These are phyloP conservation scores for Lycophotia porphyrea DNA, from an alignment of 2,888 invertebrate species.

Conservation along the genomic window DNA sequence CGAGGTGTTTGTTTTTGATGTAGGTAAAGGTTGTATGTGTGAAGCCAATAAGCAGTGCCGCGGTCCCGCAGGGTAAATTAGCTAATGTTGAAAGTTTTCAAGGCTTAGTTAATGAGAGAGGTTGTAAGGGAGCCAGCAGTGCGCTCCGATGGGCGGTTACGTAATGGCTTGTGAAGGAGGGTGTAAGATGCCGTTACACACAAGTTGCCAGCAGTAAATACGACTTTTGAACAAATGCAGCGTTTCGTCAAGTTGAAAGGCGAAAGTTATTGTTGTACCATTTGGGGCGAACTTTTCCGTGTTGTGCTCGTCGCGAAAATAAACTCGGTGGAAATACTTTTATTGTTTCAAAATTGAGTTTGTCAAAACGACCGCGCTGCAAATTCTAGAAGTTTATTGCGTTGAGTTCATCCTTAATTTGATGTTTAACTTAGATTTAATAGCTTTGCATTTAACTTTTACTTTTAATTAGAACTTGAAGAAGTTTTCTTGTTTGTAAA, in stretches of 20 bases:
- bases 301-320: slow-evolving; percentile 66
- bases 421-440: slow-evolving; percentile 38
- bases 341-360: slow-evolving; percentile 74
- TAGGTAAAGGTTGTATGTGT: slow-evolving; percentile 36
- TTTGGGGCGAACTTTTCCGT: slow-evolving; percentile 65
- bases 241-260: slow-evolving; percentile 69
- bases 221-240: slow-evolving; percentile 72
- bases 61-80: slow-evolving; percentile 75
- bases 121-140: slow-evolving; percentile 73
- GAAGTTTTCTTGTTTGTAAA: background rate
- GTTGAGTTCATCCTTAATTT: slow-evolving; percentile 43
- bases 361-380: slow-evolving; percentile 66
- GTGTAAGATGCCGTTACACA: slow-evolving; percentile 67
- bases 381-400: slow-evolving; percentile 50
- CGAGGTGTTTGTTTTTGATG: slow-evolving; percentile 30
- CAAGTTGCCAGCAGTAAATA: slow-evolving; percentile 67
- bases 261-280: slow-evolving; percentile 69
- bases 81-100: slow-evolving; percentile 83
- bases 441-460: slow-evolving; percentile 7
- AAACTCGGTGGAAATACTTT: slow-evolving; percentile 68
- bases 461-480: background rate
- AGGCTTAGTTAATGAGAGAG: slow-evolving; percentile 82
- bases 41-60: slow-evolving; percentile 64
- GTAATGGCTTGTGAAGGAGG: slow-evolving; percentile 79
- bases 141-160: slow-evolving; percentile 72